These are phyloP conservation scores for Phlogophora meticulosa DNA, from an alignment of 2,888 invertebrate species.

Conservation along the genomic window DNA sequence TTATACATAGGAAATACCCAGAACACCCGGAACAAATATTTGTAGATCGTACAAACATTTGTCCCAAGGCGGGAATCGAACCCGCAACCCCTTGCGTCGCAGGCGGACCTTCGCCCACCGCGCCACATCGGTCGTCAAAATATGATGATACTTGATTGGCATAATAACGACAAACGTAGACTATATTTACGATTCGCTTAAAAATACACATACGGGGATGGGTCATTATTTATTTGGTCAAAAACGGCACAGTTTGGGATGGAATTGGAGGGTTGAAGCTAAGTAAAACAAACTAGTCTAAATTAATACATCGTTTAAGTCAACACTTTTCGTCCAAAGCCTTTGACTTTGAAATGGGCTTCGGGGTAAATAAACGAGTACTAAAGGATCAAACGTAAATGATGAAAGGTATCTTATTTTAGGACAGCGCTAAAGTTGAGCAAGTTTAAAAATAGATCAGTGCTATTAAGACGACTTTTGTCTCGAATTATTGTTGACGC, in stretches of 20 bases:
- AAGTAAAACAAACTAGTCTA: not conserved
- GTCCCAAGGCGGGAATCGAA: too few species aligned
- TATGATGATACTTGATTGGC: too few species aligned
- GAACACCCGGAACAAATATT: too few species aligned
- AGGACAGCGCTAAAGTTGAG: not conserved
- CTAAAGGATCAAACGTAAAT: constrained; percentile 7
- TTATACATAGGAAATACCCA: too few species aligned
- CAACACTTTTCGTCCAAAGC: not conserved
- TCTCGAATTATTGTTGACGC: not conserved
- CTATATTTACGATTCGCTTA: not conserved
- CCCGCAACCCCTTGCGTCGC: too few species aligned
- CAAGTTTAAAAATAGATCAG: not conserved
- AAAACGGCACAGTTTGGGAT: not conserved
- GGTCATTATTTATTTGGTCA: not conserved
- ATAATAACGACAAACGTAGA: not conserved
- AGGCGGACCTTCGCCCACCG: too few species aligned
- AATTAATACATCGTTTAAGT: constrained; percentile 3
- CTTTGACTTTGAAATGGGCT: not conserved
- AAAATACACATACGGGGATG: not conserved
- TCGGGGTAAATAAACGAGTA: not conserved
- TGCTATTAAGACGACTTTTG: not conserved
- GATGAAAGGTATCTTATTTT: constrained; percentile 4
- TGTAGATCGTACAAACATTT: too few species aligned
- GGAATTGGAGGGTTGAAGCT: not conserved
- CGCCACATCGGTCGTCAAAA: too few species aligned